Conservation (phyloP, 2,113 vertebrate species). For the Petromus typicus region DNA sequence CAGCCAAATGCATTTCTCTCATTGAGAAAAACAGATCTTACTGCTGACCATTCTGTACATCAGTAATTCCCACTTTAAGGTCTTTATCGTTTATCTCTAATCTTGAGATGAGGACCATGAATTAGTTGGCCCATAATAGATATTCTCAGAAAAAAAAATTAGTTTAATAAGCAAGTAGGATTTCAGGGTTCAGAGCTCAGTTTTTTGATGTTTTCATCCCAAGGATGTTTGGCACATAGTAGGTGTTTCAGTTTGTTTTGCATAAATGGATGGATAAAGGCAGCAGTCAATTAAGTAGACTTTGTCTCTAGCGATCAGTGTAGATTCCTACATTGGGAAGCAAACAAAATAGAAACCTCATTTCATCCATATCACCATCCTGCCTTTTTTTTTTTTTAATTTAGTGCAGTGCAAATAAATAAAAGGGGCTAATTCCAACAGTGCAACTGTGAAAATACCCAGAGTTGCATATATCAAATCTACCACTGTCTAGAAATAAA, state of each 20-base stretch:
- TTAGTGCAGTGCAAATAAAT: constrained; percentile 71
- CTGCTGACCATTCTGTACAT: neutral
- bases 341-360: constrained; percentile 65
- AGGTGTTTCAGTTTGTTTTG: neutral
- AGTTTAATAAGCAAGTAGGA: neutral
- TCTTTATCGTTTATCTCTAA: neutral
- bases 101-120: neutral
- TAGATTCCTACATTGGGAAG: neutral
- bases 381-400: constrained; percentile 37
- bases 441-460: constrained; percentile 50
- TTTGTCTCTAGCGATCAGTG: neutral
- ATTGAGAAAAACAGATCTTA: constrained; percentile 63
- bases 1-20: constrained; percentile 29
- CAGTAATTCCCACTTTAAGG: neutral
- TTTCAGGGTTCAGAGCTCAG: neutral
- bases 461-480: constrained; percentile 57
- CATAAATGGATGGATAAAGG: neutral
- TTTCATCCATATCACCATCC: constrained; percentile 50
- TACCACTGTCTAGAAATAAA: constrained; percentile 54
- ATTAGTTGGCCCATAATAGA: neutral
- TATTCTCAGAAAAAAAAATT: neutral
- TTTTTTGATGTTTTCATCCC: neutral
- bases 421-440: constrained; percentile 68
- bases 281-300: neutral
- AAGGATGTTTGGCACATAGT: neutral